phyloP scores from a whole-genome alignment of 2,888 invertebrate species.

The Pollenia labialis region DNA sequence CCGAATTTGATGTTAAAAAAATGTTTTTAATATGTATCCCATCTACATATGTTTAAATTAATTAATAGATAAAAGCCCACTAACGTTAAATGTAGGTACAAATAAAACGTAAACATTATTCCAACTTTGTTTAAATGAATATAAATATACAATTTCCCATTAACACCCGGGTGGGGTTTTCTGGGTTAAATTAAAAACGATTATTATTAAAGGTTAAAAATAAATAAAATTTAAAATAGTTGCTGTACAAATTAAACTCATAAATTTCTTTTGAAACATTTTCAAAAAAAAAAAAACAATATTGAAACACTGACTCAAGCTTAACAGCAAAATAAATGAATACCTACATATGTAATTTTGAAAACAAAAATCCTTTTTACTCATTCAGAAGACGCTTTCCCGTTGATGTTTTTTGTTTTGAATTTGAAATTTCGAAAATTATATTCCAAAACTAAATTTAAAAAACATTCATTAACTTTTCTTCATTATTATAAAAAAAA shows the following conservation, averaged over 20 bases:
- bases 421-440: not conserved
- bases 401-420: not conserved
- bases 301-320: slow-evolving; percentile 38
- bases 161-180: no score
- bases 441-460: not conserved
- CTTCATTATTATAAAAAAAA: not conserved
- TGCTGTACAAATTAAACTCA: slow-evolving; percentile 11
- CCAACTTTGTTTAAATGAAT: no score
- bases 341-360: not conserved
- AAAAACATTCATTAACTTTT: not conserved
- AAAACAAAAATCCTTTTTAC: slow-evolving; percentile 1
- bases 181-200: no score
- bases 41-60: no score
- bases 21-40: no score
- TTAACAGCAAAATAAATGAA: no score
- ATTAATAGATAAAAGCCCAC: no score
- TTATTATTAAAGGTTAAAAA: not conserved
- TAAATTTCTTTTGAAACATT: no score
- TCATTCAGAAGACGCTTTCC: slow-evolving; percentile 7
- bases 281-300: not conserved
- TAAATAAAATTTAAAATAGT: slow-evolving; percentile 1
- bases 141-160: no score
- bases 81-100: no score
- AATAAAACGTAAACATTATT: no score
- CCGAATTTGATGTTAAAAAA: no score